Conservation (phyloP, 2,797 vertebrate species). For the Sebastes flavidus region DNA sequence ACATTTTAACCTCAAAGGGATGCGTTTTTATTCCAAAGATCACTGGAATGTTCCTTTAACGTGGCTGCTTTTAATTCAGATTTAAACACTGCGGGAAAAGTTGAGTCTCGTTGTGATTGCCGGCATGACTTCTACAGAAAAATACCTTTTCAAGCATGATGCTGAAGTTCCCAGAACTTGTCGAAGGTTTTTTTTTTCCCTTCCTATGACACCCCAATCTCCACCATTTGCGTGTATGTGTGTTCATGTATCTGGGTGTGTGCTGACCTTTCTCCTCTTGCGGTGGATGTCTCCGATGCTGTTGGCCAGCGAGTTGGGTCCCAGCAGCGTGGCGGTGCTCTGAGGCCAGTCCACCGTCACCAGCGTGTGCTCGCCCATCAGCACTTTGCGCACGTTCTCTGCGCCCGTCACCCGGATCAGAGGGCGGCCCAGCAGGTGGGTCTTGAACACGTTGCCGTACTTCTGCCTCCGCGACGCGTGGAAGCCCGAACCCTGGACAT, state of each 20-base stretch:
- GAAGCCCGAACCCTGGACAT: slow-evolving; percentile 89
- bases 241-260: neutral
- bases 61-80: neutral
- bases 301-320: slow-evolving; percentile 94
- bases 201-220: neutral
- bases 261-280: slow-evolving; percentile 92
- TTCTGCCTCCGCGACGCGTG: slow-evolving; percentile 93
- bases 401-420: slow-evolving; percentile 94
- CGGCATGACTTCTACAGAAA: neutral
- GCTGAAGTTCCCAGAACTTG: neutral
- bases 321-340: slow-evolving; percentile 92
- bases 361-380: slow-evolving; percentile 96
- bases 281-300: slow-evolving; percentile 97
- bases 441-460: slow-evolving; percentile 97
- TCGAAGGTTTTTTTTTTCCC: no score
- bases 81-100: neutral
- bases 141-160: neutral
- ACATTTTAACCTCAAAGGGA: neutral
- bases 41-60: no score
- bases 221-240: neutral
- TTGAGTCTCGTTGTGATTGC: no score
- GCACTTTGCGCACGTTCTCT: slow-evolving; percentile 93
- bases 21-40: neutral
- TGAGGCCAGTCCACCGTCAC: slow-evolving; percentile 97
- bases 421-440: slow-evolving; percentile 92